Base-by-base conservation (phyloP, 2,888 invertebrate genomes). In the Teinopalpus imperialis region DNA sequence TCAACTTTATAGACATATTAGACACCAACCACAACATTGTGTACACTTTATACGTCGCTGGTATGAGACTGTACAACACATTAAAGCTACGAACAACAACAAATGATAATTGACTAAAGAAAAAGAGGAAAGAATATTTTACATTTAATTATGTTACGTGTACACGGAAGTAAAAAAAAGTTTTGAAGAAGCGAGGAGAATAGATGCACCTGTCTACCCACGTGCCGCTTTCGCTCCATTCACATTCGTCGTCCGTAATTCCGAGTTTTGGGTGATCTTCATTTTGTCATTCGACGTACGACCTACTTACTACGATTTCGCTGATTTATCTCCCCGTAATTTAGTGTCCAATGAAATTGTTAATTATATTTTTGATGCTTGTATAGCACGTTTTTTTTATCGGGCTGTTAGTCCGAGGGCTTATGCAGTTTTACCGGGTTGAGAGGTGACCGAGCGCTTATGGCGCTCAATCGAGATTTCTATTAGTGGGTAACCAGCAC, bases 1-100 rank as follows among this genome's bases (percentile, higher is more conserved):
- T 55, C 46, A 48, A 52, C 50, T 48, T 52, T 56, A 59, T 49
- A 51, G 52, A 57, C 52, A 52, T 48, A 54, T 41, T 32, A 45
- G 32, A 31, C 27, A 8, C 2, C 32, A 51, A 54, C 50, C 56
- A 47, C 49, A 52, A 46, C 32, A 18, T 36, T 35, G 45, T 13
- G 34, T 35, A n/a, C n/a, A n/a, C n/a, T n/a, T n/a, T n/a, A n/a
- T n/a, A n/a, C n/a, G n/a, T n/a, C n/a, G n/a, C n/a, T n/a, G n/a
- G 12, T 5, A 23, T 1, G n/a, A 12, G 21, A 24, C 8, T 23
- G 20, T 12, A 12, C 6, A 24, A 35, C 27, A 10, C 12, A 27
- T 12, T 27, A 27, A 10, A 5, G 12, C 12, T 27, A 10, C 12
- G 10, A 12, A 10, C 9, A 6, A 4, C 12, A 10, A 27, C 31